phyloP scores from a whole-genome alignment of 1,140 invertebrate species.

The Mycetomoellerius zeteki region DNA sequence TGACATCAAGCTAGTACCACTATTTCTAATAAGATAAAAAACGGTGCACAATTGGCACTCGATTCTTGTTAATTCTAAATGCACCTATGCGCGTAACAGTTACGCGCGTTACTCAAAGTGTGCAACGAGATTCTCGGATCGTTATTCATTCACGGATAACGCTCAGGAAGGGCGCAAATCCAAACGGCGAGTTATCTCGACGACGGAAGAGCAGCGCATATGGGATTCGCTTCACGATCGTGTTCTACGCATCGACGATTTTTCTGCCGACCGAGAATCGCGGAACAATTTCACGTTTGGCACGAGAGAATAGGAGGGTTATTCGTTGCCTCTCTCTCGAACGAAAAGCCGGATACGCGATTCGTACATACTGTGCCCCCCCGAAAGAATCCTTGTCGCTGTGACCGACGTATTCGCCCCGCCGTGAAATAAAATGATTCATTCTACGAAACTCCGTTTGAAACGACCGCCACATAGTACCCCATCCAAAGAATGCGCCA shows the following conservation, averaged over 20 bases:
- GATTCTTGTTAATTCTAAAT: background rate
- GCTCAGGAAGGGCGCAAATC: conserved; percentile 49
- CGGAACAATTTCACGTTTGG: conserved; percentile 60
- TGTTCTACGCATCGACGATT: conserved; percentile 64
- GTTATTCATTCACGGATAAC: conserved; percentile 56
- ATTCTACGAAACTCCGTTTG: conserved; percentile 76
- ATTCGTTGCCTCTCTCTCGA: conserved; percentile 20
- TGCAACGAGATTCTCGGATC: conserved; percentile 20
- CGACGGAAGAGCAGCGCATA: conserved; percentile 44
- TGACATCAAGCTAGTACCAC: background rate
- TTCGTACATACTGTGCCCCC: conserved; percentile 52
- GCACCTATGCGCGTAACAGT: background rate
- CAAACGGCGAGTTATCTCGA: conserved; percentile 58
- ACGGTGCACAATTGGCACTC: background rate
- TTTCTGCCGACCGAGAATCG: conserved; percentile 54
- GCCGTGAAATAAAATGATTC: conserved; percentile 85
- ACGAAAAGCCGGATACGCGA: conserved; percentile 44
- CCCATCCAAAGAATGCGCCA: conserved; percentile 38
- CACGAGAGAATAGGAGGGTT: conserved; percentile 36
- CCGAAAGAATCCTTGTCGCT: conserved; percentile 70
- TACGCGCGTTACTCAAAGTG: conserved; percentile 14
- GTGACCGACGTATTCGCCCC: conserved; percentile 82
- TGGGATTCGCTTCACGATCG: conserved; percentile 53
- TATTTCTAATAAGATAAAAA: background rate
- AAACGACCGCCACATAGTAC: conserved; percentile 74